Evolutionary conservation across 2,113 vertebrate species (phyloP).

Genomic region (Elaphurus davidianus): DNA sequence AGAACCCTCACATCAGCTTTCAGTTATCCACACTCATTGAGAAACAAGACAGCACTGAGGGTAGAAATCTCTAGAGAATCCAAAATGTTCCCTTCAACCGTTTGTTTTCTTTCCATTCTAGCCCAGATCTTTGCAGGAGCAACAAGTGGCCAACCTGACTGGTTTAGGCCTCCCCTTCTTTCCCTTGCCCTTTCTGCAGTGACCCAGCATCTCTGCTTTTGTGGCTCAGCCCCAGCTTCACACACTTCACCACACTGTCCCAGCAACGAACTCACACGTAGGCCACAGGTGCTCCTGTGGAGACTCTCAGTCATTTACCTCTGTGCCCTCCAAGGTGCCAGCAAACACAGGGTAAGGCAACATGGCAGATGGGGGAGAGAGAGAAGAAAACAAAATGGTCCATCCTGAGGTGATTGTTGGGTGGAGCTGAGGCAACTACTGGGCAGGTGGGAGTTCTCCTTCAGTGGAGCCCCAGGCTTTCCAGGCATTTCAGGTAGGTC

Average conservation of each 20-base stretch:
- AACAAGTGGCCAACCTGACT: background rate
- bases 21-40: background rate
- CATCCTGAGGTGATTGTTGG: background rate
- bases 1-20: background rate
- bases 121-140: background rate
- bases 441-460: background rate
- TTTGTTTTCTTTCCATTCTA: background rate
- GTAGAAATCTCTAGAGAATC: conserved; percentile 16
- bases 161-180: background rate
- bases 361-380: background rate
- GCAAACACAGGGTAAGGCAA: background rate
- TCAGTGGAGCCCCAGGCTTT: conserved; percentile 70
- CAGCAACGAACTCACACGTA: background rate
- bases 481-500: conserved; percentile 86
- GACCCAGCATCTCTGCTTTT: background rate
- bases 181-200: background rate
- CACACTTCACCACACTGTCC: background rate
- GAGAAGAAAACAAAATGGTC: background rate
- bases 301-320: background rate
- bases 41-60: background rate
- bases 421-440: background rate
- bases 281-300: background rate
- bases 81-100: background rate
- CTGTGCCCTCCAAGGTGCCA: background rate
- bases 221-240: background rate